A percentile compares a stretch with the other conserved stretches of the same genome.
Evolutionary conservation across 2,888 invertebrate genomes (phyloP).

Genomic region (Adineta ricciae): DNA sequence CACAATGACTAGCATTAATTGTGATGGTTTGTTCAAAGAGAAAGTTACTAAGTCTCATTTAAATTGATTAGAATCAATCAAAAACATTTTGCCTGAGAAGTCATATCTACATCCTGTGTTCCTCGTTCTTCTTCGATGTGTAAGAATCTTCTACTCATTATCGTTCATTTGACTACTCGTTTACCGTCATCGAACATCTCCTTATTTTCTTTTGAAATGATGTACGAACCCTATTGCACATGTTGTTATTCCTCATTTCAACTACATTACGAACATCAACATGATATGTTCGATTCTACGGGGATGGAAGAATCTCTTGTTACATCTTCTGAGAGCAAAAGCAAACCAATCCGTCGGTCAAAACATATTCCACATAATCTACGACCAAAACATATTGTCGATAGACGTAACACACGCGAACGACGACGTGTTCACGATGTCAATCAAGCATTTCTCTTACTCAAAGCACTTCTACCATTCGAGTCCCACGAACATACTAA

Average conservation of each 20-base stretch:
- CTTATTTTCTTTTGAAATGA: no score
- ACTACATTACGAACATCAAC: not conserved
- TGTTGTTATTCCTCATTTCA: not conserved
- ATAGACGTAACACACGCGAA: not conserved
- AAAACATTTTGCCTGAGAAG: not conserved
- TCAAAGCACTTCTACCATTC: not conserved
- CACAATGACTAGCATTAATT: not conserved
- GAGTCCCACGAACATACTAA: not conserved
- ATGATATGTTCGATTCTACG: no score
- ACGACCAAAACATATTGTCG: slow-evolving; percentile 7
- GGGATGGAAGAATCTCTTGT: not conserved
- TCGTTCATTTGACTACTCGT: no score
- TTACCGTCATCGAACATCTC: no score
- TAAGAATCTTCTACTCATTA: not conserved
- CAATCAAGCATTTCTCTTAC: slow-evolving; percentile 3
- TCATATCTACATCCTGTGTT: not conserved
- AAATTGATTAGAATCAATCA: not conserved
- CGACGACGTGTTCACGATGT: slow-evolving; percentile 1
- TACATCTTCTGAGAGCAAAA: not conserved
- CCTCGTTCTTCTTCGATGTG: not conserved
- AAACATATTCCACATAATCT: slow-evolving; percentile 14
- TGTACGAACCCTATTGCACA: not conserved
- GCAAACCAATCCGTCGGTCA: not conserved
- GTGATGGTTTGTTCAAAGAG: not conserved
- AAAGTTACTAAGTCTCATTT: not conserved